Percentiles rank a stretch among this genome's conserved stretches.
phyloP scores from a whole-genome alignment of 1,140 invertebrate genomes.

The Drosophila nannoptera region DNA sequence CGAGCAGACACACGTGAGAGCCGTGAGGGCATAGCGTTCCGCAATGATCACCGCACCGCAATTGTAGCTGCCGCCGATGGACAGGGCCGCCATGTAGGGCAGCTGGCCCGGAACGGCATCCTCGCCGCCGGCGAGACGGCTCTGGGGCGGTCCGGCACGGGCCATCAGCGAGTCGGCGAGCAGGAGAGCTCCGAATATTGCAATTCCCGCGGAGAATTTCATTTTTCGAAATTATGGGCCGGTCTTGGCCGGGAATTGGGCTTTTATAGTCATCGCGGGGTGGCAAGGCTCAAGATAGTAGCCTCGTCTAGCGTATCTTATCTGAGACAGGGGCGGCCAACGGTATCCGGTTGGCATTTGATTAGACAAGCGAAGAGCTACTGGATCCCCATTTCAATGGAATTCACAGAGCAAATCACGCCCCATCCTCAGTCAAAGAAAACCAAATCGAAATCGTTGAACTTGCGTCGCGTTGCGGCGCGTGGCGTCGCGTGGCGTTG shows the following conservation, averaged over 20 bases:
- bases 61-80: conserved; percentile 61
- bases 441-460: conserved; percentile 40
- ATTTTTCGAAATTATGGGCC: conserved; percentile 20
- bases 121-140: conserved; percentile 59
- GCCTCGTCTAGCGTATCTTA: conserved; percentile 20
- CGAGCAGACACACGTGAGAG: conserved; percentile 69
- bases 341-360: conserved; percentile 23
- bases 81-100: conserved; percentile 67
- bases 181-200: conserved; percentile 29
- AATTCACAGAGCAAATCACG: neutral
- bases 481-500: conserved; percentile 15
- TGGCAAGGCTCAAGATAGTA: neutral
- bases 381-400: conserved; percentile 7
- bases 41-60: conserved; percentile 66
- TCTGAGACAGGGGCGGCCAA: neutral
- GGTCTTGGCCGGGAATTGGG: neutral
- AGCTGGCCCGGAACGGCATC: conserved; percentile 63
- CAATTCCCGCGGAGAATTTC: conserved; percentile 31
- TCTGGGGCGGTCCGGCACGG: conserved; percentile 25
- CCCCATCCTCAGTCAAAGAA: neutral
- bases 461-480: conserved; percentile 17
- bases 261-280: conserved; percentile 32
- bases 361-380: conserved; percentile 32
- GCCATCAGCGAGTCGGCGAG: conserved; percentile 6
- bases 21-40: conserved; percentile 60